Base-by-base conservation (phyloP, 1,140 invertebrate species). In the Chelonus insularis region DNA sequence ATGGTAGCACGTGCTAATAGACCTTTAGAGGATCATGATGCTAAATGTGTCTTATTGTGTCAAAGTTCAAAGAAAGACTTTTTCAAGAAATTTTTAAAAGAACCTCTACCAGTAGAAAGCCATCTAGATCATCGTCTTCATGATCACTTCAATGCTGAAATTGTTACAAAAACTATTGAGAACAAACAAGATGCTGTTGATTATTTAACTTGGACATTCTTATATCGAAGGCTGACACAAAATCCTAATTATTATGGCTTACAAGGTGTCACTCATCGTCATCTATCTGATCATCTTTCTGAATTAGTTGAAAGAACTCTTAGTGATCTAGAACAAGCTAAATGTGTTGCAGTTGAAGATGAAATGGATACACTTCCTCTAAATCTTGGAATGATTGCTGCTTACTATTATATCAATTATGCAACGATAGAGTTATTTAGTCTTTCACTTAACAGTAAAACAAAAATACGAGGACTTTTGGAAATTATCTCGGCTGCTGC, bases 181-280 rank as follows among this genome's bases (percentile, higher is more conserved):
- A 99, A 99, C 82, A 99, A 99, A 80, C 98, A 99, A 78, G 98
- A 99, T 80, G 96, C 97, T 0, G 97, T 99, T 0, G 98, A 99
- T 83, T 99, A 99, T 73, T 83, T 99, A 1, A 99, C 98, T 0
- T 99, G 98, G 97, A 99, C 97, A 0, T 98, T 99, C 83, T 81
- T 99, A 0, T 99, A 99, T 75, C 84, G 97, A 11, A 81, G 98
- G 61, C 88, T 99, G 71, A 98, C 97, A 1, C 96, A 99, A 81
- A 99, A 99, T 85, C 98, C 98, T 6, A 99, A 99, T 80, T 99
- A 99, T 76, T 99, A 99, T 79, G 97, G 97, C 77, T 82, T 99
- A 11, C 96, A 98, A 78, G 95, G 95, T 7, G 93, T 98, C 1
- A 96, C 95, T 0, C 96, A 99, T 83, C 87, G 90, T 48, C 97